Evolutionary conservation across 2,797 vertebrate genomes (phyloP).

Genomic region (Pangasius djambal): DNA sequence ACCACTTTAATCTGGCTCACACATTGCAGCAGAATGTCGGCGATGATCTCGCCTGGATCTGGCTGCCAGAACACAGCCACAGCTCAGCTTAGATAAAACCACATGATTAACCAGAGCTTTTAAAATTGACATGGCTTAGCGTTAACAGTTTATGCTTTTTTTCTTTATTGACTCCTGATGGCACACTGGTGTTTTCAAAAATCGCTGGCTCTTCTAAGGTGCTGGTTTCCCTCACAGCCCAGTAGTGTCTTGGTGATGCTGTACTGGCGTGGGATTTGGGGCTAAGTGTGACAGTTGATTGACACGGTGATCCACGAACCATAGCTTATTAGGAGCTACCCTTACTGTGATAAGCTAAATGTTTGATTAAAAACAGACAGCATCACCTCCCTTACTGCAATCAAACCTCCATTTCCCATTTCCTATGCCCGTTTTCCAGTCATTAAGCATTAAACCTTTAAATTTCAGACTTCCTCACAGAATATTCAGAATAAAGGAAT

Average conservation of each 20-base stretch:
- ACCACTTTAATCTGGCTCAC: not conserved
- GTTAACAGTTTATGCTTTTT: not conserved
- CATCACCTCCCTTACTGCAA: not conserved
- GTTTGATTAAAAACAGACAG: not conserved
- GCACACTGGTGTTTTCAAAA: not conserved
- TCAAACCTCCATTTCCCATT: not conserved
- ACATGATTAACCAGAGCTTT: constrained; percentile 2
- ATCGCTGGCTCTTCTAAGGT: not conserved
- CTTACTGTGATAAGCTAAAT: not conserved
- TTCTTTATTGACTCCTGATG: not conserved
- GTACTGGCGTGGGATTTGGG: not conserved
- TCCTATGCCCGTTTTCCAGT: not conserved
- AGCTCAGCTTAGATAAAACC: not conserved
- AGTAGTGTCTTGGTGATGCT: not conserved
- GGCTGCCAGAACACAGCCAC: not conserved
- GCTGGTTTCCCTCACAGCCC: not conserved
- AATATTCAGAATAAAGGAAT: not conserved
- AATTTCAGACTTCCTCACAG: not conserved
- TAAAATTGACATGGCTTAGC: not conserved
- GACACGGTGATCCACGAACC: not conserved
- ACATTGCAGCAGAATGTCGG: not conserved
- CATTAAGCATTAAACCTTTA: not conserved
- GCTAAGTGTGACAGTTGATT: not conserved
- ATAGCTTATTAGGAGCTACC: not conserved
- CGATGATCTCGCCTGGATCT: not conserved